A percentile compares a stretch with the other conserved stretches of the same genome.
Evolutionary conservation across 2,888 invertebrate species (phyloP).

Genomic region (Erynnis tages): DNA sequence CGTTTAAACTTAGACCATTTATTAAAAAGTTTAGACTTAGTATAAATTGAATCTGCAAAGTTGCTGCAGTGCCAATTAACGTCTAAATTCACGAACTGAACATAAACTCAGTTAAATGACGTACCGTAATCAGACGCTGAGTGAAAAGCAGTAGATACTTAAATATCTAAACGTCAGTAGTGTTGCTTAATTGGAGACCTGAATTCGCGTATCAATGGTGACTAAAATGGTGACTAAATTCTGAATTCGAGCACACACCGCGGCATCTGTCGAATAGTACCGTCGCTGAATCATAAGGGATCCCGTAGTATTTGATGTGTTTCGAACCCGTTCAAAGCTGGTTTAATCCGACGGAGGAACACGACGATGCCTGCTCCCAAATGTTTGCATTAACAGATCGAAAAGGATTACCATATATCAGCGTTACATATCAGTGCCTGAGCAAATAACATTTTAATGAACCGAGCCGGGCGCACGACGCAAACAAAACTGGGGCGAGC

Average conservation of each 20-base stretch:
- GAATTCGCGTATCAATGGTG: too few relatives aligned
- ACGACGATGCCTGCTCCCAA: slow-evolving; percentile 45
- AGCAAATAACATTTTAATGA: slow-evolving; percentile 34
- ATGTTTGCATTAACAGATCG: slow-evolving; percentile 43
- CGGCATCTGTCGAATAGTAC: slow-evolving; percentile 20
- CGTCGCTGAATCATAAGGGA: slow-evolving; percentile 36
- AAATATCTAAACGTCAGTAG: too few relatives aligned
- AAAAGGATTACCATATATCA: slow-evolving; percentile 40
- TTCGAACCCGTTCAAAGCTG: slow-evolving; percentile 48
- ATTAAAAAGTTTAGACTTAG: too few relatives aligned
- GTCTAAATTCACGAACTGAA: too few relatives aligned
- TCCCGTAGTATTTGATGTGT: slow-evolving; percentile 43
- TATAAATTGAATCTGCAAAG: too few relatives aligned
- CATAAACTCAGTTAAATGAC: too few relatives aligned
- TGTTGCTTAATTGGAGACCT: too few relatives aligned
- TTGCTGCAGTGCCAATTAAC: too few relatives aligned
- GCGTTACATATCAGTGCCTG: slow-evolving; percentile 22
- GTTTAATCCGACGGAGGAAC: slow-evolving; percentile 48
- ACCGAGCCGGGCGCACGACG: slow-evolving; percentile 33
- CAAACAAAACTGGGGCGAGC: slow-evolving; percentile 14
- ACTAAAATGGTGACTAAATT: too few relatives aligned
- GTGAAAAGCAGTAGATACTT: too few relatives aligned
- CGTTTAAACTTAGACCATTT: too few relatives aligned
- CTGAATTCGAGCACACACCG: slow-evolving; percentile 17
- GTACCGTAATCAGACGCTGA: too few relatives aligned